Percentiles rank a stretch among this genome's conserved stretches.
phyloP scores from a whole-genome alignment of 2,888 invertebrate species.

The Bruchidius siliquastri region DNA sequence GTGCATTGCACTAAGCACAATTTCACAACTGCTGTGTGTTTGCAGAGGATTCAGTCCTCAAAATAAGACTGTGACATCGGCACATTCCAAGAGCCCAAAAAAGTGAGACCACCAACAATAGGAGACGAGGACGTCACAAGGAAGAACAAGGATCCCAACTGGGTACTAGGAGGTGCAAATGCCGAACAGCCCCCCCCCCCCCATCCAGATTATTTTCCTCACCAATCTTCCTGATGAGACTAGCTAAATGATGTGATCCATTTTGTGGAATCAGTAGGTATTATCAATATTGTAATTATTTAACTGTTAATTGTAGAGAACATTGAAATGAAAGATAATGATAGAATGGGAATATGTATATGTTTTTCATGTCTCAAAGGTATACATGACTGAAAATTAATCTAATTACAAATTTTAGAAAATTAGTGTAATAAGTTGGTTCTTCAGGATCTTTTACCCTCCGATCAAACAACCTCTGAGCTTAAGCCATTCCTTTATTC shows the following conservation, averaged over 20 bases:
- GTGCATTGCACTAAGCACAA: constrained; percentile 43
- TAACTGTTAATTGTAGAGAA: too few relatives aligned
- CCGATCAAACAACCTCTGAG: too few relatives aligned
- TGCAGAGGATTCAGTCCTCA: constrained; percentile 89
- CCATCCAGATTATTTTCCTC: constrained; percentile 98
- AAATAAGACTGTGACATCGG: constrained; percentile 95
- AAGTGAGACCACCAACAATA: constrained; percentile 67
- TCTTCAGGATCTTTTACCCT: too few relatives aligned
- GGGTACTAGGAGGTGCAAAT: constrained; percentile 60
- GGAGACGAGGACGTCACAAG: constrained; percentile 55
- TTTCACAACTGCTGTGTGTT: constrained; percentile 33
- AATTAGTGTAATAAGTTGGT: too few relatives aligned
- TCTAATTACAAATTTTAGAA: too few relatives aligned
- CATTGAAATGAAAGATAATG: too few relatives aligned
- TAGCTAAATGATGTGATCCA: constrained; percentile 98
- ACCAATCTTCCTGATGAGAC: constrained; percentile 98
- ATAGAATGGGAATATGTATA: too few relatives aligned
- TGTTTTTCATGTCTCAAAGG: too few relatives aligned
- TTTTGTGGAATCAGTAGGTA: constrained; percentile 93
- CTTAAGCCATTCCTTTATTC: too few relatives aligned
- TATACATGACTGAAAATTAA: too few relatives aligned
- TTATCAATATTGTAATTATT: too few relatives aligned
- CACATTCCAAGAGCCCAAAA: constrained; percentile 90
- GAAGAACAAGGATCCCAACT: constrained; percentile 67
- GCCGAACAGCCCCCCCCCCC: constrained; percentile 96